Base-by-base conservation (phyloP, 2,797 vertebrate genomes). In the Scarus forsteni region DNA sequence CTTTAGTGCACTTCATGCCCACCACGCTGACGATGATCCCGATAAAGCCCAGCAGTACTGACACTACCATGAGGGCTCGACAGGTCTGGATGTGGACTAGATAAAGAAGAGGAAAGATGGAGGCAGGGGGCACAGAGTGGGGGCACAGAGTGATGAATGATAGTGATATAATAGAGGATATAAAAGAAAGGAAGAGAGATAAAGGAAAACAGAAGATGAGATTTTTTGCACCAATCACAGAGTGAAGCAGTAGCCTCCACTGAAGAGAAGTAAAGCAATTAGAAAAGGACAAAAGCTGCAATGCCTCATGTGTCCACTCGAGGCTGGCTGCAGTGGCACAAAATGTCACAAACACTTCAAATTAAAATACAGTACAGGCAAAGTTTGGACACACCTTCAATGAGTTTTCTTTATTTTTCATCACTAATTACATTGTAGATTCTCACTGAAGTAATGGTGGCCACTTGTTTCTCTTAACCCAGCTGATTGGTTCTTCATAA, bases 1-100 rank as follows among this genome's bases (percentile, higher is more conserved):
- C 97, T 69, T 97, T 97, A 1, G 98, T 99, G 88, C 98, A 99
- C 78, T 99, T 98, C 98, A 99, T 99, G 74, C 98, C 98, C 67
- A 98, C 90, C 18, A 99, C 96, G 0, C 98, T 99, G 85, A 98
- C 92, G 1, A 99, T 94, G 85, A 97, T 95, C 57, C 92, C 96
- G 3, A 98, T 94, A 36, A 99, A 98, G 39, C 98, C 98, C 94
- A 98, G 90, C 77, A 99, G 95, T 14, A 99, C 96, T 0, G 97
- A 96, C 62, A 98, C 92, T 50, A 99, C 96, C 98, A 99, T 99
- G 58, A 99, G 95, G 50, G 98, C 98, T 35, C 98, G 93, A 1
- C 96, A 96, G 0, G 96, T 96, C 92, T 99, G 98, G 90, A 99
- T 97, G 80, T 99, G 97, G 80, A 95, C 98, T 99, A 90, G 38